A percentile compares a stretch with the other conserved stretches of the same genome.
Conservation (phyloP, 2,113 vertebrate species). For the Etheostoma spectabile region DNA sequence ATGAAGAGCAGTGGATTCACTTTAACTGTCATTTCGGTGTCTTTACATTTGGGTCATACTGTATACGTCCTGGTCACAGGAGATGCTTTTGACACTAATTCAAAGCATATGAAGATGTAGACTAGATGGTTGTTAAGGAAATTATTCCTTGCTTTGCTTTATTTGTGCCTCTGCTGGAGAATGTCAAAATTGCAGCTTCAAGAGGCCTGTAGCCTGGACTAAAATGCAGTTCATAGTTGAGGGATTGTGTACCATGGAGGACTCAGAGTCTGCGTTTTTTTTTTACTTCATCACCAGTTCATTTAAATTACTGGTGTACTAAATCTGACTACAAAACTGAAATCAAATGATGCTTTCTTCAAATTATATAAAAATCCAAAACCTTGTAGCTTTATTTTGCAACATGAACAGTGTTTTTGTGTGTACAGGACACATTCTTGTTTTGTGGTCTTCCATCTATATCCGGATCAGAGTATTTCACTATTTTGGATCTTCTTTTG, state of each 20-base stretch:
- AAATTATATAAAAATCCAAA: slow-evolving; percentile 14
- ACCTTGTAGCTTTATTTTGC: slow-evolving; percentile 12
- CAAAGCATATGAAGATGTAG: slow-evolving; percentile 47
- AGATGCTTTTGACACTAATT: slow-evolving; percentile 36
- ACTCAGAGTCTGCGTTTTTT: slow-evolving; percentile 28
- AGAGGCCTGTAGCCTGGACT: background rate
- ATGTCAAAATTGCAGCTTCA: slow-evolving; percentile 36
- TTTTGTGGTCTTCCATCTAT: slow-evolving; percentile 49
- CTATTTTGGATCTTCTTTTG: slow-evolving; percentile 53
- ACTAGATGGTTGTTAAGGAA: slow-evolving; percentile 45
- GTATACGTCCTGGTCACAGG: slow-evolving; percentile 15
- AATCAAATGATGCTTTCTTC: slow-evolving; percentile 11
- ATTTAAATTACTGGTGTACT: slow-evolving; percentile 7
- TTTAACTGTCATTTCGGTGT: slow-evolving; percentile 52
- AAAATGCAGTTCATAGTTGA: background rate
- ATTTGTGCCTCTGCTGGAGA: slow-evolving; percentile 43
- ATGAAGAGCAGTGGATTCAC: slow-evolving; percentile 53
- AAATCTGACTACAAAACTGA: background rate
- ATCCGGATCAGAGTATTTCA: slow-evolving; percentile 61
- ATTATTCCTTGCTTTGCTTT: slow-evolving; percentile 16
- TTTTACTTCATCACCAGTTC: slow-evolving; percentile 19
- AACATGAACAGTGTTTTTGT: slow-evolving; percentile 26
- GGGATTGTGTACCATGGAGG: background rate
- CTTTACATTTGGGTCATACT: slow-evolving; percentile 63
- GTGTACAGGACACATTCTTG: background rate